Base-by-base conservation (phyloP, 2,888 invertebrate species). In the Cryptus armator region DNA sequence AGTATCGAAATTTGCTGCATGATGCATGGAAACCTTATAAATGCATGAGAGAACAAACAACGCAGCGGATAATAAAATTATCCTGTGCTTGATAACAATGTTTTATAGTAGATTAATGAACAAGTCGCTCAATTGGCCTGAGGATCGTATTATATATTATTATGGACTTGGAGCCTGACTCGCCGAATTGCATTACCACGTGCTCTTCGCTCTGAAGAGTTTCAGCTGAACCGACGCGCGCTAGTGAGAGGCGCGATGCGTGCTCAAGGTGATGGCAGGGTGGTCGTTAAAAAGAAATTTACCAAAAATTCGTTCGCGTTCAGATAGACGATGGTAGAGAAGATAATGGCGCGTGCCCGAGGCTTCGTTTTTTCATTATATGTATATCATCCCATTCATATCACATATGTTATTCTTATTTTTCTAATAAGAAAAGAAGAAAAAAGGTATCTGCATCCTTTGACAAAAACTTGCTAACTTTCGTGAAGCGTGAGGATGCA, bases 281-380 rank as follows among this genome's bases (percentile, higher is more conserved):
- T 80, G 88, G 88, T 89, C 91, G 89, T 91, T 91, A 90, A 91
- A 91, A 91, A 88, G 86, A 87, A 89, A 91, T 91, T 91, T 91
- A 88, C 87, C 89, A 81, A 86, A 86, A 88, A 87, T 89, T 88
- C 86, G 81, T 86, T 85, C 80, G 72, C 84, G 84, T 84, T 71
- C 46, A 77, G 66, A 75, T 86, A 80, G 85, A 72, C 70, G 77
- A 82, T 59, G 84, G 83, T 12, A 74, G 53, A 64, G 59, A 37
- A 67, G 77, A 86, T 87, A 85, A 87, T 85, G 85, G 86, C 87
- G 64, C 87, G 86, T 81, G 87, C 87, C 87, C 48, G 62, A 37
- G 86, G 87, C 85, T 79, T 71, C 66, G 64, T 51, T n/a, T 43
- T 56, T 71, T 71, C 37, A 12, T 64, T 78, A 12, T 16, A 46